A percentile compares a stretch with the other conserved stretches of the same genome.
Evolutionary conservation across 1,140 invertebrate species (phyloP).

Genomic region (Xylocopa sonorina): DNA sequence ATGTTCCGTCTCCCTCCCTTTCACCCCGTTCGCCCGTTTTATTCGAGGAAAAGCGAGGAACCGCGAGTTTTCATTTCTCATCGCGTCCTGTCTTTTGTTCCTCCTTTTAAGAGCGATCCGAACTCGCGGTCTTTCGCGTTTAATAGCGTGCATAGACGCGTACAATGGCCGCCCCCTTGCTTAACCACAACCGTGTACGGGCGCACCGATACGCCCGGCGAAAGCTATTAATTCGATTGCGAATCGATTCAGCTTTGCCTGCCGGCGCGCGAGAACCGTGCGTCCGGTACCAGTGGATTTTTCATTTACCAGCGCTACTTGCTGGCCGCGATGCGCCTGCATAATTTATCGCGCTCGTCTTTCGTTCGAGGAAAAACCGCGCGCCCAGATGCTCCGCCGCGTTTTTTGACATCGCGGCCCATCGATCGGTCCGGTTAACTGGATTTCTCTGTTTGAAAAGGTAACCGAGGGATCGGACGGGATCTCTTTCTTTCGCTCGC

Average conservation of each 20-base stretch:
- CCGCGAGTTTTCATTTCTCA: background rate
- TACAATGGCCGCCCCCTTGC: background rate
- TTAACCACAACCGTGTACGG: background rate
- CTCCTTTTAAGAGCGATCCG: constrained; percentile 3
- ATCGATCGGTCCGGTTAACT: background rate
- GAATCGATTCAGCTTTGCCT: constrained; percentile 53
- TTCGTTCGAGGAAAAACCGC: background rate
- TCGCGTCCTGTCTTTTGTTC: background rate
- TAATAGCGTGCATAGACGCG: constrained; percentile 21
- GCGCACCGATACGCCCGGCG: background rate
- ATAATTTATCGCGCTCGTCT: constrained; percentile 29
- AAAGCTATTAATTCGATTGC: constrained; percentile 63
- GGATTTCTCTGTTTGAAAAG: too few relatives aligned
- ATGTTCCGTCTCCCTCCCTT: constrained; percentile 1
- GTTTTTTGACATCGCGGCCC: background rate
- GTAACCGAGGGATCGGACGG: background rate
- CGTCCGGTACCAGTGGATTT: constrained; percentile 48
- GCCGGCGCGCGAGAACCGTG: constrained; percentile 13
- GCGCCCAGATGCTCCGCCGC: background rate
- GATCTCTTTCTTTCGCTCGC: background rate
- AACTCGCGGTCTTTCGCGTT: constrained; percentile 35
- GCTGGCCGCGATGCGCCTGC: constrained; percentile 24
- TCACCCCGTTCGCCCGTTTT: constrained; percentile 11
- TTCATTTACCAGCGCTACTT: constrained; percentile 56
- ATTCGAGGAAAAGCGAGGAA: constrained; percentile 7